Conservation (phyloP, 2,888 invertebrate genomes). For the Standfussiana lucernea region DNA sequence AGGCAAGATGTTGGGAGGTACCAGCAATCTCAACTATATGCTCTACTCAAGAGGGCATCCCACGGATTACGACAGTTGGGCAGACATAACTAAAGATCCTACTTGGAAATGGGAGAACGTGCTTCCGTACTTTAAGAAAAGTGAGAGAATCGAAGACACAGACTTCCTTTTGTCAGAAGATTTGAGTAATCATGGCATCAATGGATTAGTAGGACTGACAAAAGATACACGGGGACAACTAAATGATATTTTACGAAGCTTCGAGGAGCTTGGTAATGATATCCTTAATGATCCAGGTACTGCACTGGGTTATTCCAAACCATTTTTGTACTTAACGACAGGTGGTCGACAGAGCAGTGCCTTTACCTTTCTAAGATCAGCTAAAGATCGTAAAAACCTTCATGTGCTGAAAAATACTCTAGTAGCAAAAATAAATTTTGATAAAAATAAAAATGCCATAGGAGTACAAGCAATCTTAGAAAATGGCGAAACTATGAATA, state of each 20-base stretch:
- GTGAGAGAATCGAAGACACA: conserved; percentile 39
- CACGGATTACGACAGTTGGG: conserved; percentile 92
- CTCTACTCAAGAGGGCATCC: conserved; percentile 91
- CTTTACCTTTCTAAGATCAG: conserved; percentile 31
- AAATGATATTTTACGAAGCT: conserved; percentile 36
- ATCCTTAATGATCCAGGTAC: conserved; percentile 43
- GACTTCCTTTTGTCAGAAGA: conserved; percentile 18
- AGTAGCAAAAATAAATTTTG: conserved; percentile 59
- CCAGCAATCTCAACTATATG: conserved; percentile 91
- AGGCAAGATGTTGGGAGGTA: conserved; percentile 89
- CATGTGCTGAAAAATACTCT: conserved; percentile 62
- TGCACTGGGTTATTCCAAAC: conserved; percentile 42
- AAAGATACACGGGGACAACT: conserved; percentile 10
- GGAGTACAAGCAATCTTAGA: conserved; percentile 51
- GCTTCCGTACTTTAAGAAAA: conserved; percentile 59
- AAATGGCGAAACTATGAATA: conserved; percentile 34
- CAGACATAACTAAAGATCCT: conserved; percentile 89
- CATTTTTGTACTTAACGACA: conserved; percentile 4
- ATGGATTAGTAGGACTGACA: conserved; percentile 44
- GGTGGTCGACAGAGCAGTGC: conserved; percentile 49
- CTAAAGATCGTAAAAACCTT: conserved; percentile 58
- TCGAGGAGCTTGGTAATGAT: conserved; percentile 43
- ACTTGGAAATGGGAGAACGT: conserved; percentile 64
- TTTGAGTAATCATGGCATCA: conserved; percentile 33
- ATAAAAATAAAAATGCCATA: conserved; percentile 56